A percentile compares a stretch with the other conserved stretches of the same genome.
Evolutionary conservation across 2,888 invertebrate genomes (phyloP).

Genomic region (Mythimna impura): DNA sequence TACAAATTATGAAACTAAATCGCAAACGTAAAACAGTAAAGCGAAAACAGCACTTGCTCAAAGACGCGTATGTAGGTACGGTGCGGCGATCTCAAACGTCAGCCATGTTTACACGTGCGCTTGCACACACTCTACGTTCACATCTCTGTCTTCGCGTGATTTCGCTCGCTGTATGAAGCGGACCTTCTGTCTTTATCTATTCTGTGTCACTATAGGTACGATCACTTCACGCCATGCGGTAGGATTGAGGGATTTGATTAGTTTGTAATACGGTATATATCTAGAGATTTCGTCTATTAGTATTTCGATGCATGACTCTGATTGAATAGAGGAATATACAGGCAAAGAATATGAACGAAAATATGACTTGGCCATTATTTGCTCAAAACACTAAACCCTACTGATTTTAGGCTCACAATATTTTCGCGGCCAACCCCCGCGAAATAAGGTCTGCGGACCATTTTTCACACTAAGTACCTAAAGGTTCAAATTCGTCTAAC

Average conservation of each 20-base stretch:
- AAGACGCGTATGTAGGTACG: not conserved
- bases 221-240: slow-evolving; percentile 42
- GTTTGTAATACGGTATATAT: slow-evolving; percentile 22
- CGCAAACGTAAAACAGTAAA: too few relatives aligned
- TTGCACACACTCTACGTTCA: not conserved
- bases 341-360: not conserved
- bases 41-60: too few relatives aligned
- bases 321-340: slow-evolving; percentile 10
- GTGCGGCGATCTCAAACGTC: not conserved
- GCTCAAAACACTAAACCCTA: too few relatives aligned
- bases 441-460: too few relatives aligned
- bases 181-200: slow-evolving; percentile 7
- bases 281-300: not conserved
- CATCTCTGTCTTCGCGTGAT: not conserved
- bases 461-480: too few relatives aligned
- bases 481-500: too few relatives aligned
- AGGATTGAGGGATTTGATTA: slow-evolving; percentile 41
- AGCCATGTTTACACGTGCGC: not conserved
- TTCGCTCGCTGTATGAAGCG: not conserved
- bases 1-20: too few relatives aligned
- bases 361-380: not conserved
- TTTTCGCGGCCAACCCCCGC: too few relatives aligned
- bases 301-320: not conserved
- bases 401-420: too few relatives aligned
- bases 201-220: slow-evolving; percentile 14